Base-by-base conservation (phyloP, 1,140 invertebrate genomes). In the Eupeodes corollae region DNA sequence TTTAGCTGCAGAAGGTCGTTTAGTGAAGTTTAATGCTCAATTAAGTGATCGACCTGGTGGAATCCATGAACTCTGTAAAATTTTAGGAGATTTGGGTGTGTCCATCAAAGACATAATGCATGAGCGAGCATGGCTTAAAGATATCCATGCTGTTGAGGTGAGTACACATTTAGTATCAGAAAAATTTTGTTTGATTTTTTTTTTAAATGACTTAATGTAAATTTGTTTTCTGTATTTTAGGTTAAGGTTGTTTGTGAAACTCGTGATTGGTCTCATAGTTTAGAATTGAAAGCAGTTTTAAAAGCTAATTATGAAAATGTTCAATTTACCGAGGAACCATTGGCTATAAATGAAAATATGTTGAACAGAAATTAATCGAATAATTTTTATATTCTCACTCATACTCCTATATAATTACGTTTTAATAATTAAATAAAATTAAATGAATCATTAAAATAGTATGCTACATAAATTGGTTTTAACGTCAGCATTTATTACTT, bases 61-160 rank as follows among this genome's bases (percentile, higher is more conserved):
- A 13, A 91, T 95, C 41, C 81, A 86, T 6, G 89, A 95, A 60
- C 72, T 95, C 1, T 88, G 88, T 55, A 78, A 77, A 54, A 61
- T 87, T 13, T 74, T 95, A 6, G 75, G 79, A 0, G 76, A 77
- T 5, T 72, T 84, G 19, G 91, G 90, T 2, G 90, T 91, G 6
- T 90, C 86, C 34, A 91, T 96, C 44, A 95, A 95, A 68, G 91
- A 95, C 58, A 91, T 96, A 46, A 84, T 90, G 67, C 91, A 95
- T 67, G 91, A 95, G 67, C 73, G 91, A 48, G 90, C 91, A 6
- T 96, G 91, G 91, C 77, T 96, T 31, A 79, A 79, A 3, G 90
- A 96, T 67, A 82, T 95, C 13, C 93, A 91, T 65, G 82, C 84
- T 58, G 85, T 88, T 46, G 76, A 83, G 56, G 82, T 83, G 61